Evolutionary conservation across 2,113 vertebrate genomes (phyloP).

Genomic region (Oryzias javanicus): DNA sequence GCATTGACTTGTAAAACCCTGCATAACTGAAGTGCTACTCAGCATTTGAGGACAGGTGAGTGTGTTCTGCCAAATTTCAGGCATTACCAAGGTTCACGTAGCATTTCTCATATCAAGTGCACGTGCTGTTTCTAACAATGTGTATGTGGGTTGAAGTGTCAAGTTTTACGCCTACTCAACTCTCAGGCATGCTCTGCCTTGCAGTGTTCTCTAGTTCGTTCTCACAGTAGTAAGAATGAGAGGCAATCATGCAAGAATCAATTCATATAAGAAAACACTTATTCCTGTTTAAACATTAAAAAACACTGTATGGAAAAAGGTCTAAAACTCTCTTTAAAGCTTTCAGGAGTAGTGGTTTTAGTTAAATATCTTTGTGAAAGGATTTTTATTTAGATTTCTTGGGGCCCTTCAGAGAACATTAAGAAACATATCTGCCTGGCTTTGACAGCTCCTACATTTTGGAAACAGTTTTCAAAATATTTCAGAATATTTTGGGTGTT

Average conservation of each 20-base stretch:
- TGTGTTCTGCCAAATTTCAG: slow-evolving; percentile 10
- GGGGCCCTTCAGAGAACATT: too few relatives aligned
- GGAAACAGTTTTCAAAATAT: too few relatives aligned
- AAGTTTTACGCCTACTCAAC: slow-evolving; percentile 15
- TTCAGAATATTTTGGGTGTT: too few relatives aligned
- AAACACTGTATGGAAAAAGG: too few relatives aligned
- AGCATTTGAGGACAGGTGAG: slow-evolving; percentile 22
- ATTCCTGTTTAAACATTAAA: too few relatives aligned
- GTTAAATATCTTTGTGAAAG: too few relatives aligned
- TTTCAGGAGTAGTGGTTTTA: too few relatives aligned
- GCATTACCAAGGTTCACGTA: slow-evolving; percentile 39
- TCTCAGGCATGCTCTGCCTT: slow-evolving; percentile 29
- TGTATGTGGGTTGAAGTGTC: slow-evolving; percentile 1
- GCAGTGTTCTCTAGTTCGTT: slow-evolving; percentile 16
- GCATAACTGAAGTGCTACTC: slow-evolving; percentile 5
- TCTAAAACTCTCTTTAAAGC: too few relatives aligned
- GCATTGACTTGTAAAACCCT: slow-evolving; percentile 34
- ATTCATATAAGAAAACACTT: too few relatives aligned
- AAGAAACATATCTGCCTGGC: too few relatives aligned
- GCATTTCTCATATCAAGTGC: slow-evolving; percentile 31
- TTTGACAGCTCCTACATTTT: too few relatives aligned
- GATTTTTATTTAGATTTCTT: too few relatives aligned
- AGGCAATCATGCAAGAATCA: slow-evolving; percentile 3
- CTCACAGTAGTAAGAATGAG: slow-evolving; percentile 7
- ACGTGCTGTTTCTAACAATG: slow-evolving; percentile 11